Percentiles rank a stretch among this genome's conserved stretches.
Conservation (phyloP, 2,113 vertebrate genomes). For the Axis porcinus region DNA sequence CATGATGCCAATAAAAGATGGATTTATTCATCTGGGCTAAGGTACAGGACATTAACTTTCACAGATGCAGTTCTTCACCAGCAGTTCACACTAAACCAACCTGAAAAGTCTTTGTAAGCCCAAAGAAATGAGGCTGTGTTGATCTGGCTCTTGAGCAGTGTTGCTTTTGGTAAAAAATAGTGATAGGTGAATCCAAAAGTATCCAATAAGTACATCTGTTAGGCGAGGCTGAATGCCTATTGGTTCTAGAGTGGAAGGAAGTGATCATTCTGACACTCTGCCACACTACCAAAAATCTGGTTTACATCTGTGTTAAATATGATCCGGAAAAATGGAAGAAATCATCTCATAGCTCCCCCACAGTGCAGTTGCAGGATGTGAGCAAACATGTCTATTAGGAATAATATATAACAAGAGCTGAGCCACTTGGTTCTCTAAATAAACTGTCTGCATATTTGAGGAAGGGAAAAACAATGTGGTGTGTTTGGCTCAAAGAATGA, state of each 20-base stretch:
- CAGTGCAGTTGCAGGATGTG: constrained; percentile 3
- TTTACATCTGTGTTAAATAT: constrained; percentile 68
- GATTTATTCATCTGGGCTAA: constrained; percentile 45
- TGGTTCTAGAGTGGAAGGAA: constrained; percentile 61
- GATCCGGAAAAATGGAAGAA: constrained; percentile 53
- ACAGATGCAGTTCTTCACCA: constrained; percentile 42
- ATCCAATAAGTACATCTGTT: constrained; percentile 6
- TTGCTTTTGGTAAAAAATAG: constrained; percentile 48
- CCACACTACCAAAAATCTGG: constrained; percentile 31
- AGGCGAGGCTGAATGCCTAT: neutral
- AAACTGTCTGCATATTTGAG: constrained; percentile 12
- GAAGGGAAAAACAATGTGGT: constrained; percentile 38
- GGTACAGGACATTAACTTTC: constrained; percentile 31
- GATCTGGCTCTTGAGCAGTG: neutral
- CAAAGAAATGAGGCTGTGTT: constrained; percentile 23
- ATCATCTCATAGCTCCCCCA: neutral
- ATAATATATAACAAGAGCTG: constrained; percentile 48
- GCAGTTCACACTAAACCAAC: constrained; percentile 11
- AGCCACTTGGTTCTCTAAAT: constrained; percentile 27
- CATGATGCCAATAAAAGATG: constrained; percentile 37
- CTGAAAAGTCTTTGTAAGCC: constrained; percentile 43
- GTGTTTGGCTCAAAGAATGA: neutral
- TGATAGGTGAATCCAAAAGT: neutral
- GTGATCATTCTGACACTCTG: constrained; percentile 51
- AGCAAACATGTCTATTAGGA: constrained; percentile 40